Base-by-base conservation (phyloP, 2,113 vertebrate species). In the Tympanuchus pallidicinctus region DNA sequence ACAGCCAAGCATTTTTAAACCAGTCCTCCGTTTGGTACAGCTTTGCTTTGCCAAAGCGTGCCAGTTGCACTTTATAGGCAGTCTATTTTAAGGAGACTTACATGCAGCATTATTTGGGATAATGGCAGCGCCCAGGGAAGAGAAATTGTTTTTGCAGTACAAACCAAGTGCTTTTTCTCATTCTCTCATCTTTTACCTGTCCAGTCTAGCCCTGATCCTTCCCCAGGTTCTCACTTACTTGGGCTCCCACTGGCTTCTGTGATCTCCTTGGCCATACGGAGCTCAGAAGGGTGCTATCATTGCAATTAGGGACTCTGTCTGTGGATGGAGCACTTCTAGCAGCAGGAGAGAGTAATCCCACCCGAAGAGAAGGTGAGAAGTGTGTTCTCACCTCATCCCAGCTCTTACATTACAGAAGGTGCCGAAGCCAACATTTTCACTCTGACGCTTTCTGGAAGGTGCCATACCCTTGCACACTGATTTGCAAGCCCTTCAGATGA, bases 61-160 rank as follows among this genome's bases (percentile, higher is more conserved):
- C 89, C 87, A 82, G 30, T 79, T 89, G 48, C 73, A 54, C 47
- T 93, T 86, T 40, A 78, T 65, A 63, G 34, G 78, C 65, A 86
- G 88, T 73, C 64, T 73, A 12, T 43, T 73, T 47, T 34, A 45
- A 89, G 50, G 69, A 65, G 30, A 40, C 13, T 32, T 89, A n/a
- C 8, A 19, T 36, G 34, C 3, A 8, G 57, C 22, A 69, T 12
- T 42, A 18, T 50, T 66, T 11, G 6, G 54, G 27, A 3, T 59
- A 82, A 43, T 14, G 27, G 64, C 3, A 4, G 6, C 56, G 38
- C 56, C 47, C 1, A 20, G 40, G 59, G 28, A 56, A 18, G 34
- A 69, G 60, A 76, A 63, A 19, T 43, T 56, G 9, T 16, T 12
- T 52, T 67, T 78, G 43, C 40, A 27, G 6, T 64, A 52, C 54